Conservation (phyloP, 2,113 vertebrate species). For the Podarcis muralis region DNA sequence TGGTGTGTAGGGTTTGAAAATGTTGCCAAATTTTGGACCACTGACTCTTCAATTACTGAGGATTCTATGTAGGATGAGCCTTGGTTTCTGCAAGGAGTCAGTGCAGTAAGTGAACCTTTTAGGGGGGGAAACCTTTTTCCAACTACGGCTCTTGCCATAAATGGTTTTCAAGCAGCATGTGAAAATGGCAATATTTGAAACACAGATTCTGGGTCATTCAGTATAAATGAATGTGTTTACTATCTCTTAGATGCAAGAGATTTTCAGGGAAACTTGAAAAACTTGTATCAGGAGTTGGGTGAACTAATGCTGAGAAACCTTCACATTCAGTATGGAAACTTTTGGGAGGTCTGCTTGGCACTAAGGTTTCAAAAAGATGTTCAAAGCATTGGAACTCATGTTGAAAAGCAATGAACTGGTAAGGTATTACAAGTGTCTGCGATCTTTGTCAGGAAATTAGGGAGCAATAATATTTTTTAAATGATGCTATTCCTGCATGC, state of each 20-base stretch:
- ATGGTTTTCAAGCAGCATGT: neutral
- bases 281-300: neutral
- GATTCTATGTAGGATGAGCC: neutral
- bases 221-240: neutral
- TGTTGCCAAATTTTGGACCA: neutral
- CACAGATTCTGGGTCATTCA: neutral
- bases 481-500: neutral
- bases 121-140: too few species aligned
- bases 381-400: neutral
- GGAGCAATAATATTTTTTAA: slow-evolving; percentile 2
- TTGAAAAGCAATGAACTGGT: neutral
- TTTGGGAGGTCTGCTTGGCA: neutral
- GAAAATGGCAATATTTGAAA: neutral
- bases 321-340: neutral
- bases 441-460: neutral
- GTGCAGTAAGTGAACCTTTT: neutral
- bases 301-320: neutral
- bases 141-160: neutral
- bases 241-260: neutral
- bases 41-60: neutral
- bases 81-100: neutral
- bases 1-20: neutral
- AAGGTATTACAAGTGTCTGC: neutral
- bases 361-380: neutral
- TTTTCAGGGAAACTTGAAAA: neutral